Evolutionary conservation across 2,797 vertebrate genomes (phyloP), one percentile per base, ranked within the genome.

Genomic region (Anas acuta): DNA sequence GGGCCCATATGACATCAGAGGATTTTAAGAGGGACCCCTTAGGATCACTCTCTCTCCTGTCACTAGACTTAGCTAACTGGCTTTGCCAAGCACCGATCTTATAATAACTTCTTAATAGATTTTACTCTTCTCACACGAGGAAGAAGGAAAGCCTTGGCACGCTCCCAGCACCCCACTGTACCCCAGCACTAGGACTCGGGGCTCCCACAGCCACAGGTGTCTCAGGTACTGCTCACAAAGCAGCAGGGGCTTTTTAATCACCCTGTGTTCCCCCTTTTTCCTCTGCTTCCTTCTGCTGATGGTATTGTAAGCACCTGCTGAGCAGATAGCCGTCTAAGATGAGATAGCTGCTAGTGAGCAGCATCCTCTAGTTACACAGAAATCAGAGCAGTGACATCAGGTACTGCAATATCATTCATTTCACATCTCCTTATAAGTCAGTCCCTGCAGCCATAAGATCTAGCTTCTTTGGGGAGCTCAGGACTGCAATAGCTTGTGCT

Each of bases 1-100:
- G 35, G 78, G 17, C 8, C 51, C 0, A 0, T 5, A 56, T n/a
- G 23, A 57, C 9, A 57, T 11, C 64, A 79, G 7, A 69, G 65
- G 17, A 45, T 53, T 74, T 78, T 72, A 37, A 81, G 54, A 81
- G 60, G 10, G 16, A 73, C 66, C 10, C 35, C 83, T 84, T 30
- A 88, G 19, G 17, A n/a, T 21, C 56, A 12, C 5, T 83, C 6
- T 78, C 17, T n/a, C 2, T 1, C 11, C 25, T 72, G 21, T 33
- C 53, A 57, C n/a, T 49, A 60, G 49, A 84, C 28, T 39, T 69
- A 76, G 17, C 2, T 43, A 30, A 53, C 16, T 57, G 25, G 11
- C 22, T 90, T 88, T 79, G 41, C 26, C 19, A 37, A 6, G 10
- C 70, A 9, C 41, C 65, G 7, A 11, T 78, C 5, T 51, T 74